A percentile compares a stretch with the other conserved stretches of the same genome.
phyloP scores from a whole-genome alignment of 2,797 vertebrate species.

The Peromyscus attwateri region DNA sequence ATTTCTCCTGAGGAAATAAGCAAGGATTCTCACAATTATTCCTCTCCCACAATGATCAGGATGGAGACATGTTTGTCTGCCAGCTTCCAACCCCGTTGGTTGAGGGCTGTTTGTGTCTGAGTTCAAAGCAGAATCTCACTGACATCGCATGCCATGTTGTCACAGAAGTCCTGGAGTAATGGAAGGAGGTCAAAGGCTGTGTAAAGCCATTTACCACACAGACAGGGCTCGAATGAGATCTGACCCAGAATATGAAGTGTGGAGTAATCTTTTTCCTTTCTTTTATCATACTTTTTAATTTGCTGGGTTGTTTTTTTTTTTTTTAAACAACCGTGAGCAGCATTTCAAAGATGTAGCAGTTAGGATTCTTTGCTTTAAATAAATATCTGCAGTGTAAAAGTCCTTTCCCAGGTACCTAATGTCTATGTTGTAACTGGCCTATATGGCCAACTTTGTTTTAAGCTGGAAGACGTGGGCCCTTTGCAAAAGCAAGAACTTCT shows the following conservation, averaged over 20 bases:
- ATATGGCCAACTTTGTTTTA: background rate
- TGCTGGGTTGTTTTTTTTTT: background rate
- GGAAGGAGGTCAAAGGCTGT: slow-evolving; percentile 1
- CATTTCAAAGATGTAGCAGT: background rate
- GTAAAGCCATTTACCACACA: background rate
- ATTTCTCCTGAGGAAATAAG: background rate
- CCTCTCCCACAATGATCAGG: background rate
- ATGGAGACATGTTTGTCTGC: background rate
- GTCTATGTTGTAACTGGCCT: background rate
- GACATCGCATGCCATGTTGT: background rate
- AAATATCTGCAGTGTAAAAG: background rate
- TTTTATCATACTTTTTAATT: slow-evolving; percentile 4
- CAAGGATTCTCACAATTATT: background rate
- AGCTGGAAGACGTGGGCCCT: background rate
- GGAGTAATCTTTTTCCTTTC: background rate
- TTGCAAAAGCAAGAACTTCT: background rate
- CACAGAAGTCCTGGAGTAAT: background rate
- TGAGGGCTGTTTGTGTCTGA: background rate
- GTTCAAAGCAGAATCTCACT: background rate
- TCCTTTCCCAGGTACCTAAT: background rate
- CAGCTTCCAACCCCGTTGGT: background rate
- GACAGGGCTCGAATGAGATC: background rate
- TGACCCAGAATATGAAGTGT: background rate
- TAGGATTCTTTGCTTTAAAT: background rate
- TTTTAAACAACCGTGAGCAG: background rate